Base-by-base conservation (phyloP, 2,888 invertebrate species). In the Allophyes oxyacanthae region DNA sequence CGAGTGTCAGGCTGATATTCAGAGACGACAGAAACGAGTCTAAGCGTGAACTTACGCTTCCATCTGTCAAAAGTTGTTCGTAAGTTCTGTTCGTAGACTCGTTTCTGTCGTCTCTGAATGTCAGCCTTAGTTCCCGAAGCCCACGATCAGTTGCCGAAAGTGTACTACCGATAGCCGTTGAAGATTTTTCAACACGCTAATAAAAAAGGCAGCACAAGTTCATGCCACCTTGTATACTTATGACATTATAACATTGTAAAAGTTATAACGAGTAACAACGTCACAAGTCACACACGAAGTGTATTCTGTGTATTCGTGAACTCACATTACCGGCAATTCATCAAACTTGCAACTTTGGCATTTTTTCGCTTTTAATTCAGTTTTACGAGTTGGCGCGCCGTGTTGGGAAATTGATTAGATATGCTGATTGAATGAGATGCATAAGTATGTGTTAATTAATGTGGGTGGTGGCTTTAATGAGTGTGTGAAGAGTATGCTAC, bases 271-370 rank as follows among this genome's bases (percentile, higher is more conserved):
- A 80, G 75, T 64, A 58, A 56, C 64, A 72, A 73, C 79, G 74
- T 64, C 60, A 56, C 64, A 72, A 73, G 72, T 72, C 70, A 75
- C 79, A 78, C 77, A 66, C 42, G 34, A 73, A 70, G 64, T 69
- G 42, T 51, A 46, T 58, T 56, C 50, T 70, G 64, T 69, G 42
- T 51, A 46, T 58, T 56, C 50, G 41, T 37, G 41, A 83, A 85
- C 80, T 84, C 82, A 75, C 85, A 83, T 88, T 88, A 87, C 78
- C 61, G 82, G 85, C 85, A 88, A 89, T 90, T 89, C 89, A 88
- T 89, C 89, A 90, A 83, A 84, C 81, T 63, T 66, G 51, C 48
- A 83, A 82, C 78, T 85, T 86, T 80, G 75, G 62, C 82, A 78
- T 82, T 86, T 85, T 82, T 83, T 72, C 82, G 75, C 81, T 78